Evolutionary conservation across 2,888 invertebrate species (phyloP), one percentile per base, ranked within the genome.

Genomic region (Drosophila paramelanica): DNA sequence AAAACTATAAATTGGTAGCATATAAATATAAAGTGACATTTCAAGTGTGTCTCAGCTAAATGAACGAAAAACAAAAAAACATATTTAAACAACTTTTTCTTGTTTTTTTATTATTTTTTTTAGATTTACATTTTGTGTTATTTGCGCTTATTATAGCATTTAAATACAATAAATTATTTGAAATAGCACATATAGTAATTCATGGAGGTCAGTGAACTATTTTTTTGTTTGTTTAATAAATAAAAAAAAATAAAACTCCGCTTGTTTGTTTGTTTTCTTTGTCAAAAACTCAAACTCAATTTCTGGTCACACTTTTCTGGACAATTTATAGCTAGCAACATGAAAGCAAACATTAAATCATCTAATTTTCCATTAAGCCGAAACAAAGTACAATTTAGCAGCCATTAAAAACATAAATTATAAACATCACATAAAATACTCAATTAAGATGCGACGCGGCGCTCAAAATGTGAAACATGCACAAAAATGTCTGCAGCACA

Each of bases 351-450:
- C 71, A 81, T 74, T 69, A 67, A 80, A 85, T 66, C 67, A 66
- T 58, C 69, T 69, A 66, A 83, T 79, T 79, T 81, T 61, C 60
- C 59, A 86, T 77, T 73, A 78, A 53, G 56, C 67, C 36, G 56
- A 52, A 67, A 61, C 47, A 76, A 51, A 70, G 58, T 66, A 61
- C 70, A 66, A 62, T 81, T 77, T 59, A 67, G 23, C 62, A 72
- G 66, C 62, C 73, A 83, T 69, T 60, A 65, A 55, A 53, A 57
- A 52, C 73, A 86, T 83, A 82, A 82, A 86, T 82, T 82, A 83
- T 81, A 79, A 83, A 72, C 77, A 82, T 33, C 73, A 55, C 70
- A 76, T 66, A 68, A 77, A 79, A 79, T 83, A 77, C 73, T 82
- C 86, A 82, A 82, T 82, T 86, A 83, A 82, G 79, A 67, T 51